phyloP scores from a whole-genome alignment of 1,140 invertebrate species.

The Trichonephila clavipes region DNA sequence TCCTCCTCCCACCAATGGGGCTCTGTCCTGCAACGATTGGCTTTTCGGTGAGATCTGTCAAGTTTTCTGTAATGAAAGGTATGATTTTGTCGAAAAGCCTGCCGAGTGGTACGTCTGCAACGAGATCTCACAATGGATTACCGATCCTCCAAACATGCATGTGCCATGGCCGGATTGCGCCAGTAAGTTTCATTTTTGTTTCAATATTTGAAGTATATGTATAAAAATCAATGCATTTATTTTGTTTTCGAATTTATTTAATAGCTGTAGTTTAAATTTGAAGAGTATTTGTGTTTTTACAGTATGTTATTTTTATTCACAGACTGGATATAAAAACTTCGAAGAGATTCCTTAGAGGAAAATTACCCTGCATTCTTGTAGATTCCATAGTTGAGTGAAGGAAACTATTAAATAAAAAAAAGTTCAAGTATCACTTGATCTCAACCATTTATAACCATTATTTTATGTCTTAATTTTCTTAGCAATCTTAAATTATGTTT shows the following conservation, averaged over 20 bases:
- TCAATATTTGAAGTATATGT: not conserved
- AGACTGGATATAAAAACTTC: no score
- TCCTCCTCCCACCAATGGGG: conserved; percentile 68
- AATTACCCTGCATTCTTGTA: no score
- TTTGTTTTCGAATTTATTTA: not conserved
- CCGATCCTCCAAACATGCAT: not conserved
- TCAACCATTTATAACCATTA: no score
- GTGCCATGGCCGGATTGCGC: conserved; percentile 73
- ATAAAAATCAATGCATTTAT: not conserved
- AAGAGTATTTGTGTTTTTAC: no score
- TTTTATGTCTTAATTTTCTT: no score
- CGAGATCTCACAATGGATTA: conserved; percentile 10
- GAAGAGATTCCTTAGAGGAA: no score
- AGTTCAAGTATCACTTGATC: no score
- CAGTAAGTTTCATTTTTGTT: conserved; percentile 7
- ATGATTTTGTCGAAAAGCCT: conserved; percentile 55
- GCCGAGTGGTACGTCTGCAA: conserved; percentile 70
- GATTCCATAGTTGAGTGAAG: no score
- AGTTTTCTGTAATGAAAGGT: conserved; percentile 39
- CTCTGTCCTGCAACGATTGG: conserved; percentile 54
- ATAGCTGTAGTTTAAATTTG: no score
- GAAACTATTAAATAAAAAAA: no score
- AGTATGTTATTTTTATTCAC: no score
- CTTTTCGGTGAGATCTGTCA: conserved; percentile 39
- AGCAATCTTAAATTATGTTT: no score